Percentiles rank a stretch among this genome's conserved stretches.
Evolutionary conservation across 1,140 invertebrate genomes (phyloP).

Genomic region (Trachymyrmex septentrionalis): DNA sequence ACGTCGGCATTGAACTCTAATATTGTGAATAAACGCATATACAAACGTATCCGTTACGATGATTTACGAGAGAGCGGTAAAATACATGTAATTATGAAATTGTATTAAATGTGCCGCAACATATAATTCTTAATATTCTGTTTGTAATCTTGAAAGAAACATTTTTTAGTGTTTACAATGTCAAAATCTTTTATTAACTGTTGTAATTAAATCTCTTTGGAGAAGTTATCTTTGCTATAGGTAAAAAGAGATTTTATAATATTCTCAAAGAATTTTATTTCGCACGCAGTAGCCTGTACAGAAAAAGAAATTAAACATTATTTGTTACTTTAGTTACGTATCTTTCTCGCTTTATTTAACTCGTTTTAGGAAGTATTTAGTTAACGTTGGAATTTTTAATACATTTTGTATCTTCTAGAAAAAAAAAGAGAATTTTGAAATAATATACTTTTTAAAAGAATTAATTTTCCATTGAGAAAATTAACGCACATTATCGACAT

Average conservation of each 20-base stretch:
- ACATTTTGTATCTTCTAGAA: background rate
- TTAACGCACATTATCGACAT: background rate
- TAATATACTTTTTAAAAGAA: background rate
- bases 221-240: background rate
- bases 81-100: background rate
- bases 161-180: background rate
- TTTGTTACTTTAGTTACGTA: slow-evolving; percentile 1
- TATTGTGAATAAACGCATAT: background rate
- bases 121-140: background rate
- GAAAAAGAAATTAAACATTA: background rate
- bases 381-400: background rate
- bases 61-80: slow-evolving; percentile 5
- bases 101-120: background rate
- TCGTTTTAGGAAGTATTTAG: background rate
- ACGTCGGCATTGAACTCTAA: slow-evolving; percentile 30
- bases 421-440: background rate
- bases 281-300: background rate
- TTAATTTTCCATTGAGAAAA: background rate
- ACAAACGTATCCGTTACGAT: slow-evolving; percentile 13
- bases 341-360: background rate
- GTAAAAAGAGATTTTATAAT: background rate
- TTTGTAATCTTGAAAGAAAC: background rate
- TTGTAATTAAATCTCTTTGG: background rate
- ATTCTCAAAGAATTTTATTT: background rate
- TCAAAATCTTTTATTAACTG: background rate